Base-by-base conservation (phyloP, 2,888 invertebrate species). In the Teleogryllus oceanicus region DNA sequence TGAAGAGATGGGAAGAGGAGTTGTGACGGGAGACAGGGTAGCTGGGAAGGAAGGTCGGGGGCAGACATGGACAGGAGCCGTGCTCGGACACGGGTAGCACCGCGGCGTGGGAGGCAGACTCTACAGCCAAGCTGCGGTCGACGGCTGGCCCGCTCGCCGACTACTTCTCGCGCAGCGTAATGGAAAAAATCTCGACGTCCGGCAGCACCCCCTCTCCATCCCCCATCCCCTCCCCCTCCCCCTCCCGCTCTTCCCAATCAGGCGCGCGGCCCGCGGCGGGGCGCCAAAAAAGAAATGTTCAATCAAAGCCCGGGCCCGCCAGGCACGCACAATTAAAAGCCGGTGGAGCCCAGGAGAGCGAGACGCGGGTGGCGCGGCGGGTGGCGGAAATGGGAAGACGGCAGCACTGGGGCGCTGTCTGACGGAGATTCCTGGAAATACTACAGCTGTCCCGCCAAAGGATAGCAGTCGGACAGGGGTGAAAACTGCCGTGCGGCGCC, bases 131-230 rank as follows among this genome's bases (percentile, higher is more conserved):
- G 8, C 37, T 37, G 37, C n/a, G 62, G 16, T 62, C 62, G 16
- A 13, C n/a, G 62, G 13, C 62, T n/a, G 51, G 18, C 18, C 62
- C 62, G 62, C 62, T 2, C 62, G 62, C 62, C 62, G 62, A 11
- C 62, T 16, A 16, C 62, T n/a, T 16, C 16, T 62, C 62, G 16
- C 16, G 62, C n/a, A 0, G 62, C 62, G 62, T 62, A 62, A 62
- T 62, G 62, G 62, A 62, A 62, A 62, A 62, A 62, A 62, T 62
- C 62, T 62, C 62, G 3, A 62, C 62, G 62, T 62, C 62, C n/a
- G 62, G n/a, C 62, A 18, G 16, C 37, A 4, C 2, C 37, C 4
- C 2, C 24, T n/a, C n/a, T n/a, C n/a, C n/a, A n/a, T 24, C 24
- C 16, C 18, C 62, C 2, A 16, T 2, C 62, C 62, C 4, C 4